Conservation (phyloP, 2,797 vertebrate species). For the Lophotriccus pileatus region DNA sequence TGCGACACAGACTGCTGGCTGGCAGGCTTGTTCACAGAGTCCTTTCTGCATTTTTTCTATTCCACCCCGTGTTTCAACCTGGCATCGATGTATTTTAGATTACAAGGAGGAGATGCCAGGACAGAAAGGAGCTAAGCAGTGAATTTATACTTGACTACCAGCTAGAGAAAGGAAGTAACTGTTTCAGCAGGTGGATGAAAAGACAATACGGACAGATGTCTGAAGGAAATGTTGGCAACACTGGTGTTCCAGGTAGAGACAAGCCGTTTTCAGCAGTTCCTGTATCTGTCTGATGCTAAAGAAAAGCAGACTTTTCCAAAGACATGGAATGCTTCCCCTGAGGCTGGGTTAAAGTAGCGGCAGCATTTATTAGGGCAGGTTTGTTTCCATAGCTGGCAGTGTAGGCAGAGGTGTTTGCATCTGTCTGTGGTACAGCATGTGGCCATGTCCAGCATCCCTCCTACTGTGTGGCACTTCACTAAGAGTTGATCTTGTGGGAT, state of each 20-base stretch:
- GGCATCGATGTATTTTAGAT: accelerated
- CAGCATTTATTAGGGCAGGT: neutral
- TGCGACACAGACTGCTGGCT: neutral
- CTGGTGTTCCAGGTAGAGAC: neutral
- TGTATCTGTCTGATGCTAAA: neutral
- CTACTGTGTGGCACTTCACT: neutral
- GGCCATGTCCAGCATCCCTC: neutral
- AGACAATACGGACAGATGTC: neutral
- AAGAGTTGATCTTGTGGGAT: neutral
- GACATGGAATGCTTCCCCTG: neutral
- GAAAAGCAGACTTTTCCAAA: neutral
- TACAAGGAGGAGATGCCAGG: neutral
- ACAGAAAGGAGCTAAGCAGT: neutral
- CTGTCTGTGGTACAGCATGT: neutral
- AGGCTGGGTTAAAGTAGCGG: neutral
- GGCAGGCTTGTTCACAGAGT: neutral
- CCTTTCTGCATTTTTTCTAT: neutral
- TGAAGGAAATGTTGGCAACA: neutral
- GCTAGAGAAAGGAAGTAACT: neutral
- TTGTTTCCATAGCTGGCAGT: neutral
- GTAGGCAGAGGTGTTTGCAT: neutral
- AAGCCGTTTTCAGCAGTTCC: neutral
- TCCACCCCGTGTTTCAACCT: neutral
- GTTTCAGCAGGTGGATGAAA: neutral
- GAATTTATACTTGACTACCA: neutral